Percentiles rank a stretch among this genome's conserved stretches.
Conservation (phyloP, 2,113 vertebrate genomes). For the Callipepla californica region DNA sequence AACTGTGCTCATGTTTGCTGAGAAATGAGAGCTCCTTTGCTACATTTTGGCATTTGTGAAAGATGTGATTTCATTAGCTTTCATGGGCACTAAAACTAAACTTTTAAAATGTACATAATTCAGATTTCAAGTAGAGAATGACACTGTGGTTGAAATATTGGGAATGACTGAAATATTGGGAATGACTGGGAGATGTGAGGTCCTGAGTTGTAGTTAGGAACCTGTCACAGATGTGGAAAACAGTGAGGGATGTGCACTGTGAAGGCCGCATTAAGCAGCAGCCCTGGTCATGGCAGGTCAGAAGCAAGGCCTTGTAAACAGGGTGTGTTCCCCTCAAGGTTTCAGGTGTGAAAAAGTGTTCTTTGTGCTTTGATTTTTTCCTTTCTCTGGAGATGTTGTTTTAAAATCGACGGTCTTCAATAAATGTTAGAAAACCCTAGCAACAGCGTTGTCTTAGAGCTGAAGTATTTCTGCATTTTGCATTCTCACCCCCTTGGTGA, state of each 20-base stretch:
- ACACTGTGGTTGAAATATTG: background rate
- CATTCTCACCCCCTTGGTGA: background rate
- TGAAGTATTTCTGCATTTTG: background rate
- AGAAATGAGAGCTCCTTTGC: background rate
- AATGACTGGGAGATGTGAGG: fast-evolving
- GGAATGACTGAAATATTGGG: background rate
- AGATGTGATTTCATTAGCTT: background rate
- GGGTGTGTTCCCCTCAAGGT: background rate
- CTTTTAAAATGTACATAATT: background rate
- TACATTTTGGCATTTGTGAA: background rate
- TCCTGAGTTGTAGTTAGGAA: background rate
- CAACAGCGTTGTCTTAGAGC: background rate
- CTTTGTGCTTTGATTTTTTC: background rate
- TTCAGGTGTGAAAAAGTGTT: background rate
- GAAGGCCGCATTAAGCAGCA: background rate
- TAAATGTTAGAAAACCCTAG: background rate
- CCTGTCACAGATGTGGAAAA: background rate
- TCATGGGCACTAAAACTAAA: background rate
- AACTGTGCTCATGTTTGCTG: background rate
- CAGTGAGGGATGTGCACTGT: background rate
- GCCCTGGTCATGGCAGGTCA: background rate
- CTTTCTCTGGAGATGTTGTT: background rate
- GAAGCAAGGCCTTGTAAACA: background rate
- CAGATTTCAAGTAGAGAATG: background rate
- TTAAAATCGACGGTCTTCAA: background rate